These are phyloP conservation scores for Aleiodes leptofemur DNA, from an alignment of 2,888 invertebrate species.

Conservation along the genomic window DNA sequence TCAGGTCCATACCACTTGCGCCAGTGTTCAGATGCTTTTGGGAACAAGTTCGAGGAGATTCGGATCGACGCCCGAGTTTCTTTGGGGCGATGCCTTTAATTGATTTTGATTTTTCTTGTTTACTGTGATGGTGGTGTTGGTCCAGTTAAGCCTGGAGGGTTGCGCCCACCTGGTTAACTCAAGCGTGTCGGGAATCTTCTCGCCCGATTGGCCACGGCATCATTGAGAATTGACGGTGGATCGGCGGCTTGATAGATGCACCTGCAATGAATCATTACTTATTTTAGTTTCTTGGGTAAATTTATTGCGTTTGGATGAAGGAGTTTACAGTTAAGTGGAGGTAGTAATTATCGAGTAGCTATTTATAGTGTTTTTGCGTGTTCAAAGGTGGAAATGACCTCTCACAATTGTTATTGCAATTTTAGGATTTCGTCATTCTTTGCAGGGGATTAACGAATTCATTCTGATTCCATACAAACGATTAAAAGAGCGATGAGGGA, in stretches of 20 bases:
- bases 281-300: constrained; percentile 7
- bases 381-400: no score
- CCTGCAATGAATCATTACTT: constrained; percentile 50
- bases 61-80: not conserved
- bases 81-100: not conserved
- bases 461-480: not conserved
- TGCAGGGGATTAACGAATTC: no score
- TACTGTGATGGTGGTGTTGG: constrained; percentile 11
- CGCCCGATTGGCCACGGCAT: constrained; percentile 63
- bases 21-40: not conserved
- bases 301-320: not conserved
- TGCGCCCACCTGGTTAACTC: constrained; percentile 38
- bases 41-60: not conserved
- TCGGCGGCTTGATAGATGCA: constrained; percentile 19
- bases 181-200: constrained; percentile 57
- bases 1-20: constrained; percentile 83
- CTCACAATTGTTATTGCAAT: no score
- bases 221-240: constrained; percentile 54
- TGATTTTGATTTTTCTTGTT: not conserved
- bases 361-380: no score
- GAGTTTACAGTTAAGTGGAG: not conserved
- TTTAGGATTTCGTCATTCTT: no score
- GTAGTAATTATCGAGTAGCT: not conserved
- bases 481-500: not conserved
- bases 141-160: constrained; percentile 25